Conservation (phyloP, 2,797 vertebrate species). For the Eutrigla gurnardus region DNA sequence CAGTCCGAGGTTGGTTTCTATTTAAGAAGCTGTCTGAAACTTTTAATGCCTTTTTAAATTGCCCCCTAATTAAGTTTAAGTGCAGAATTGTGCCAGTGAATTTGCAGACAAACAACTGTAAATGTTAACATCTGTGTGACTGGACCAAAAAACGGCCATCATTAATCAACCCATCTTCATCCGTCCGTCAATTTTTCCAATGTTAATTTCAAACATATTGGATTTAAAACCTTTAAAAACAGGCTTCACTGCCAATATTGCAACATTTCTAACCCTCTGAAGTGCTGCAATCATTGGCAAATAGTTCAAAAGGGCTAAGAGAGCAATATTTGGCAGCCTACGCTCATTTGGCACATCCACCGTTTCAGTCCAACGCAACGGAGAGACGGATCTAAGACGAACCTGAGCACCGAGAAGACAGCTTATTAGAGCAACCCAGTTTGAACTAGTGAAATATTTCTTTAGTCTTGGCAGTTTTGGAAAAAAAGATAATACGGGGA, state of each 20-base stretch:
- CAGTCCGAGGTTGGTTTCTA: constrained; percentile 1
- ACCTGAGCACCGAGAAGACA: constrained; percentile 27
- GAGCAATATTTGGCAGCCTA: constrained; percentile 56
- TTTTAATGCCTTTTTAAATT: constrained; percentile 34
- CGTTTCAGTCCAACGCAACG: constrained; percentile 35
- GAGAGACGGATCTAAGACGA: constrained; percentile 31
- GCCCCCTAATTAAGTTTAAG: constrained; percentile 30
- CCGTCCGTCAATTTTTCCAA: background rate
- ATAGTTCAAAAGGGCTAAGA: constrained; percentile 64
- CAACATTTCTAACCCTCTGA: constrained; percentile 42
- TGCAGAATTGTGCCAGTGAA: constrained; percentile 8
- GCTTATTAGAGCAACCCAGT: constrained; percentile 32
- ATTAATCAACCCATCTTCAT: constrained; percentile 23
- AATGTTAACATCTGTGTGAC: constrained; percentile 10
- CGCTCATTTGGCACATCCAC: constrained; percentile 48
- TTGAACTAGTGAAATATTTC: constrained; percentile 23
- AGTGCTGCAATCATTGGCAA: constrained; percentile 53
- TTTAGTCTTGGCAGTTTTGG: constrained; percentile 16
- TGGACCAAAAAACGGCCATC: constrained; percentile 12
- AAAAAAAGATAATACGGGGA: constrained; percentile 3
- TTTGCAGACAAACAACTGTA: constrained; percentile 23
- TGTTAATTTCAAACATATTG: constrained; percentile 25
- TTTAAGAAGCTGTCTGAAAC: constrained; percentile 8
- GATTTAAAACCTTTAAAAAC: constrained; percentile 38
- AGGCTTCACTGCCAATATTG: constrained; percentile 26